A percentile compares a stretch with the other conserved stretches of the same genome.
These are phyloP conservation scores for Himalopsyche phryganea DNA, from an alignment of 1,140 invertebrate genomes.

Conservation along the genomic window DNA sequence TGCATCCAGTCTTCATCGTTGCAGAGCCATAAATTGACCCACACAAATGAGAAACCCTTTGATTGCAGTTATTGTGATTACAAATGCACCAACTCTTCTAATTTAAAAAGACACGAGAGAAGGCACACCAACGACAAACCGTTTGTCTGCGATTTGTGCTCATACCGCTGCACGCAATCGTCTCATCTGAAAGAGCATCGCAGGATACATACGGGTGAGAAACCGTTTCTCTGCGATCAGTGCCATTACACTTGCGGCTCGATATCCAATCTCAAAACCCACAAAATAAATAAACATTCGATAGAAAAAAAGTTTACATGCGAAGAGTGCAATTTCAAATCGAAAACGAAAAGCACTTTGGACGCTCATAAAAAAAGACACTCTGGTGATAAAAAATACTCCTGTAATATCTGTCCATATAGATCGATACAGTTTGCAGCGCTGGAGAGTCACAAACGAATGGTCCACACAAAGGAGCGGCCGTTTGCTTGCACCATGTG, in stretches of 20 bases:
- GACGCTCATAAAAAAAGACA: constrained; percentile 21
- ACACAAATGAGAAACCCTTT: constrained; percentile 22
- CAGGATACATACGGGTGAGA: constrained; percentile 23
- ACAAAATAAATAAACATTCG: constrained; percentile 30
- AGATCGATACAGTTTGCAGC: constrained; percentile 24
- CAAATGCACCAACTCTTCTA: constrained; percentile 26
- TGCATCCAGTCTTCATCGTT: constrained; percentile 19
- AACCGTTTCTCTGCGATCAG: constrained; percentile 27
- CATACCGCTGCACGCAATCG: constrained; percentile 21
- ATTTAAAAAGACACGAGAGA: constrained; percentile 22
- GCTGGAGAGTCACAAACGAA: constrained; percentile 26
- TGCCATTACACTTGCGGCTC: constrained; percentile 27
- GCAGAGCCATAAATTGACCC: constrained; percentile 15
- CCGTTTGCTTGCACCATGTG: constrained; percentile 29
- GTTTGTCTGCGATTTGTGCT: constrained; percentile 22
- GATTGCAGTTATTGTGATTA: constrained; percentile 23
- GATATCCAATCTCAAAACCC: constrained; percentile 16
- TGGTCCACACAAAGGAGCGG: constrained; percentile 28
- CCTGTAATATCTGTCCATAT: constrained; percentile 26
- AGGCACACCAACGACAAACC: constrained; percentile 27
- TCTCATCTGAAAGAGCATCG: constrained; percentile 23
- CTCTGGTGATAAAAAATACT: constrained; percentile 21
- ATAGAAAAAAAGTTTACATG: constrained; percentile 24
- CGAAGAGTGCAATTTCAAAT: constrained; percentile 24
- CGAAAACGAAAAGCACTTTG: constrained; percentile 29